Evolutionary conservation across 2,113 vertebrate genomes (phyloP).

Genomic region (Ptyas mucosa): DNA sequence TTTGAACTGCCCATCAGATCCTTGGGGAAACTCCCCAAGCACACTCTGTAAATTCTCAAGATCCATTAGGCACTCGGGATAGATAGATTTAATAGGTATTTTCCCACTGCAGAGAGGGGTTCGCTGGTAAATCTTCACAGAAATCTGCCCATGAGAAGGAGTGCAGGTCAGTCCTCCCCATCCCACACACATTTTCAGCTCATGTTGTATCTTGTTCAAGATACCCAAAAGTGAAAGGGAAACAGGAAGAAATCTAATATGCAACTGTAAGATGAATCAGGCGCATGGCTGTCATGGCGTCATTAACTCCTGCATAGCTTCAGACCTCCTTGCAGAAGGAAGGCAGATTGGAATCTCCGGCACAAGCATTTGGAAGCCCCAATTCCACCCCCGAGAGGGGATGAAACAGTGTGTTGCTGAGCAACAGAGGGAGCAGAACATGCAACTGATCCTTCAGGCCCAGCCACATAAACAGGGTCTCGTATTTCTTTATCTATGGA

Average conservation of each 20-base stretch:
- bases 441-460: not conserved
- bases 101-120: not conserved
- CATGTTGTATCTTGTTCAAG: not conserved
- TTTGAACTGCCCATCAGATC: not conserved
- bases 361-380: not conserved
- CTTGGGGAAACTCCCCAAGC: not conserved
- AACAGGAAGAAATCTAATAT: not conserved
- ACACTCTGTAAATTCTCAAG: not conserved
- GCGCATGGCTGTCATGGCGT: not conserved
- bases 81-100: not conserved
- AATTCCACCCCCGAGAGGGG: not conserved
- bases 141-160: not conserved
- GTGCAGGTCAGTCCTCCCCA: not conserved
- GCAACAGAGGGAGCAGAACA: not conserved
- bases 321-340: not conserved
- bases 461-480: not conserved
- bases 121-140: not conserved
- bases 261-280: not conserved
- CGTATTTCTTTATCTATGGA: not conserved
- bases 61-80: not conserved
- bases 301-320: not conserved
- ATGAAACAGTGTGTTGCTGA: not conserved
- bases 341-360: not conserved
- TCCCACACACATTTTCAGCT: not conserved
- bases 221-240: not conserved